phyloP scores from a whole-genome alignment of 2,797 vertebrate species.

The Notolepis coatsorum region DNA sequence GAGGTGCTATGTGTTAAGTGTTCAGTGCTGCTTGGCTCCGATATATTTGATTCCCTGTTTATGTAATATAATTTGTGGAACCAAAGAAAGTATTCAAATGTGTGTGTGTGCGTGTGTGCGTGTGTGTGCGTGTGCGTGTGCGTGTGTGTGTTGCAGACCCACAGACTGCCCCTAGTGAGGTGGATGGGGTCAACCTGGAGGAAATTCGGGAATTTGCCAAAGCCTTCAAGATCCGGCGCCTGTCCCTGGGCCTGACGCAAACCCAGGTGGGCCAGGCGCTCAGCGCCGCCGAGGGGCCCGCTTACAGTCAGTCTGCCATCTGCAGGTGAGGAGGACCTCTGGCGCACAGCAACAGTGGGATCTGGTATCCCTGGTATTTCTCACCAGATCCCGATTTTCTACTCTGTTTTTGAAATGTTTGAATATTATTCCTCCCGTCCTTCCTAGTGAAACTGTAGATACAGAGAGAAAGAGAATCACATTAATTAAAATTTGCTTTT shows the following conservation, averaged over 20 bases:
- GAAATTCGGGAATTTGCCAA: slow-evolving; percentile 99
- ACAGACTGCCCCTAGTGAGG: slow-evolving; percentile 94
- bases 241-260: slow-evolving; percentile 99
- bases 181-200: slow-evolving; percentile 99
- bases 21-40: no score
- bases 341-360: neutral
- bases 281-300: slow-evolving; percentile 96
- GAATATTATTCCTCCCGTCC: no score
- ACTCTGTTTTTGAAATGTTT: no score
- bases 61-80: no score
- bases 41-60: no score
- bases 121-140: neutral
- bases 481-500: no score
- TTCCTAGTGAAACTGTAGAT: no score
- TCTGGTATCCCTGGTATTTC: no score
- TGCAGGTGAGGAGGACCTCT: slow-evolving; percentile 90
- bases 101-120: neutral
- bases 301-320: slow-evolving; percentile 99
- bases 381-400: neutral
- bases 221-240: slow-evolving; percentile 99
- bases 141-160: slow-evolving; percentile 84
- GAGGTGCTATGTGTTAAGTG: no score
- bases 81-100: neutral
- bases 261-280: slow-evolving; percentile 99
- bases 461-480: no score